Base-by-base conservation (phyloP, 2,113 vertebrate species). In the Pungitius pungitius region DNA sequence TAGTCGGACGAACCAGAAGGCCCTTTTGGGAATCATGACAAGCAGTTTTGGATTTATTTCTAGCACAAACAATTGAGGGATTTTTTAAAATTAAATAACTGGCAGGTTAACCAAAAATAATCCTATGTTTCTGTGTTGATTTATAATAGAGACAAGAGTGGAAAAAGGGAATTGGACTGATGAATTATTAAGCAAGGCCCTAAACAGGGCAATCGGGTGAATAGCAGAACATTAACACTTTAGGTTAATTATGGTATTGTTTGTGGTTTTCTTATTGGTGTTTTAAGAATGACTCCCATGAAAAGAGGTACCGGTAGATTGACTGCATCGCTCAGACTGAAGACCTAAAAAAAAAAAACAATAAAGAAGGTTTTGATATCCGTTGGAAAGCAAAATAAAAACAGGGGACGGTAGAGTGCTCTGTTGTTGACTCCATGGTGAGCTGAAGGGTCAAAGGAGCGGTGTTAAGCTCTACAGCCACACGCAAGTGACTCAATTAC, bases 401-500 rank as follows among this genome's bases (percentile, higher is more conserved):
- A 22, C 56, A 73, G 47, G 43, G 52, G 81, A 55, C 61, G 54
- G 18, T 69, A 66, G 76, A 75, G 24, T 33, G 51, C n/a, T 85
- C 73, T 62, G 68, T 85, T 40, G 86, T 65, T 45, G 85, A 92
- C 90, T 93, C 86, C 91, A 90, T 90, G 89, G 91, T 90, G 91
- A 90, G 83, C 51, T 49, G 17, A 65, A 74, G 88, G 90, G 91
- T 92, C 88, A 93, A 92, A 94, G 91, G 91, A 93, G 92, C 86
- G 74, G 85, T 91, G 85, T 87, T 94, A 93, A 93, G 94, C 94
- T 94, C 94, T 93, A 95, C 90, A 93, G 86, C 92, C 93, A 92
- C 94, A 95, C 94, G 93, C 94, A 95, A 96, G 94, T 93, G 94
- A 92, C 91, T 94, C 95, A 95, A 96, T 98, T 96, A 98, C 91